These are phyloP conservation scores for Platerodrilus igneus DNA, from an alignment of 2,888 invertebrate species.

Conservation along the genomic window DNA sequence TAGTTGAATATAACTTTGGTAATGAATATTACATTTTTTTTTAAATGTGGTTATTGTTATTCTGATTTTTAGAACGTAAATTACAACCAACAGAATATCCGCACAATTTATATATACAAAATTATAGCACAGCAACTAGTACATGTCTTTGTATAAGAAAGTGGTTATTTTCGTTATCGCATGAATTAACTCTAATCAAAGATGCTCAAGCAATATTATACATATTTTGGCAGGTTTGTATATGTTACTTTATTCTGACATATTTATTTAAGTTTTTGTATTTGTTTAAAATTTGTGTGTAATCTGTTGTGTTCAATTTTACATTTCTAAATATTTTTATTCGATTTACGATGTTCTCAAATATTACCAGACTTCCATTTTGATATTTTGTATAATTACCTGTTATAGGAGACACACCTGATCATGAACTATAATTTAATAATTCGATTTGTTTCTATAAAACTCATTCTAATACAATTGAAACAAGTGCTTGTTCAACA, in stretches of 20 bases:
- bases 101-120: conserved; percentile 97
- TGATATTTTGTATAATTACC: no score
- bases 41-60: conserved; percentile 4
- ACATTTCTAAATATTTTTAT: no score
- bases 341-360: no score
- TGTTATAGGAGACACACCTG: no score
- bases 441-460: no score
- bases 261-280: conserved; percentile 3
- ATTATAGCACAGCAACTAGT: conserved; percentile 95
- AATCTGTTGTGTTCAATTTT: conserved; percentile 6
- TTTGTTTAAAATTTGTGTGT: conserved; percentile 23
- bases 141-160: conserved; percentile 86
- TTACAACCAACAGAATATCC: conserved; percentile 91
- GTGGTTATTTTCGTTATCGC: conserved; percentile 77
- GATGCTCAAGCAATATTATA: conserved; percentile 74
- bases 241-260: not conserved
- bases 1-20: conserved; percentile 92
- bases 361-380: no score
- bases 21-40: conserved; percentile 31
- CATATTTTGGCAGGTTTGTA: conserved; percentile 76
- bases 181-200: conserved; percentile 61
- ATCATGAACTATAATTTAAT: no score
- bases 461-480: no score
- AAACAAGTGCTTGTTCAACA: no score
- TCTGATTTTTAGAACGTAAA: conserved; percentile 94